Evolutionary conservation across 1,140 invertebrate genomes (phyloP).

Genomic region (Microplitis mediator): DNA sequence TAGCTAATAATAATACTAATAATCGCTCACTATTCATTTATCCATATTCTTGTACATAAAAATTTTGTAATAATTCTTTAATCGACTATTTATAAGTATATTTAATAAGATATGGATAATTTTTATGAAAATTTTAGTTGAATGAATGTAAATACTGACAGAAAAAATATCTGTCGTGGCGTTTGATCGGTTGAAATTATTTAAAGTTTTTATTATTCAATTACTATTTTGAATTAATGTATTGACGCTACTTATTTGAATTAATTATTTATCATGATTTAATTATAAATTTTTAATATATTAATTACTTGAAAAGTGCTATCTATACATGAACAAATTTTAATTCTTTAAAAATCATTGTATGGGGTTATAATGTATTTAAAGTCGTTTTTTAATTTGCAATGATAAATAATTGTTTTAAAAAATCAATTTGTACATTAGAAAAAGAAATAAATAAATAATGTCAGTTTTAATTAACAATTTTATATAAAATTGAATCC

Average conservation of each 20-base stretch:
- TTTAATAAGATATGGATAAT: neutral
- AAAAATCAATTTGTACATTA: neutral
- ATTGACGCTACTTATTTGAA: neutral
- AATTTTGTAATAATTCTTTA: conserved; percentile 30
- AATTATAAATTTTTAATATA: neutral
- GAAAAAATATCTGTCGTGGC: conserved; percentile 7
- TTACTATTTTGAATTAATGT: neutral
- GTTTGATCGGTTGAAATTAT: conserved; percentile 1
- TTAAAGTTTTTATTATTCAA: neutral
- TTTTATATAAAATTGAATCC: too few species aligned
- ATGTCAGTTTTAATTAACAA: too few species aligned
- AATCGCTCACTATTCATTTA: conserved; percentile 24
- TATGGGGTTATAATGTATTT: too few species aligned
- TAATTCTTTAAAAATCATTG: too few species aligned
- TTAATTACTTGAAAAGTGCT: neutral
- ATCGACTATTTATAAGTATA: conserved; percentile 17
- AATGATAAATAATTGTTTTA: too few species aligned
- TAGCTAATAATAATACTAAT: neutral
- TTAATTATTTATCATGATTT: neutral
- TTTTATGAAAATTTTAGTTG: conserved; percentile 3
- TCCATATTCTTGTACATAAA: conserved; percentile 24
- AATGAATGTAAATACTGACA: conserved; percentile 11
- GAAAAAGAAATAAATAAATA: too few species aligned
- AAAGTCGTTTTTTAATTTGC: too few species aligned
- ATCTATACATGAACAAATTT: too few species aligned